Evolutionary conservation across 2,888 invertebrate species (phyloP).

Genomic region (Drosophila pegasa): DNA sequence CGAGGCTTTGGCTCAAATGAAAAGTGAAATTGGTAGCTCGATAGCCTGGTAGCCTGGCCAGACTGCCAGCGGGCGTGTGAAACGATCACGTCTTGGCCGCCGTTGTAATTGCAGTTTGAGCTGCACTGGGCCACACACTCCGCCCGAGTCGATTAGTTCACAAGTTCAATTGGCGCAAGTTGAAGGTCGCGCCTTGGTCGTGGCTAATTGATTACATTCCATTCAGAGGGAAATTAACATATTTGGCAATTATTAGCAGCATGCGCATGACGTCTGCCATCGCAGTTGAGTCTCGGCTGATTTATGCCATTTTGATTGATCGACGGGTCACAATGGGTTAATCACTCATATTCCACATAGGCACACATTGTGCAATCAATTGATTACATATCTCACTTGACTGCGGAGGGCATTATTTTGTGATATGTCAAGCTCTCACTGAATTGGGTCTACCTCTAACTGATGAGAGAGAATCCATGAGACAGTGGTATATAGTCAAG

Average conservation of each 20-base stretch:
- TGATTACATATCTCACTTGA: constrained; percentile 34
- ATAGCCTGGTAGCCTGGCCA: constrained; percentile 8
- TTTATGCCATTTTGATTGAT: constrained; percentile 65
- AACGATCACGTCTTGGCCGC: constrained; percentile 44
- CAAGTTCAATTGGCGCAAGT: constrained; percentile 39
- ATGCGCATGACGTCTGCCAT: constrained; percentile 10
- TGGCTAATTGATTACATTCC: constrained; percentile 65
- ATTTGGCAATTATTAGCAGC: constrained; percentile 64
- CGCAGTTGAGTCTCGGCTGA: constrained; percentile 34
- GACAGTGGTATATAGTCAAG: background rate
- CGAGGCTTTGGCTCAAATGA: constrained; percentile 34
- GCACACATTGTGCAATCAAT: constrained; percentile 12
- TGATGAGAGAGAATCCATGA: too few relatives aligned
- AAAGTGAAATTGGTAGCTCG: constrained; percentile 73
- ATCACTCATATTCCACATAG: constrained; percentile 14
- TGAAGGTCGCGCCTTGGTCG: constrained; percentile 62
- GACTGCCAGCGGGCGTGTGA: constrained; percentile 63
- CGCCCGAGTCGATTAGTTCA: constrained; percentile 40
- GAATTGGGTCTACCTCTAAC: background rate
- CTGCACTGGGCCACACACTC: background rate
- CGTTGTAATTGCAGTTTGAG: constrained; percentile 20
- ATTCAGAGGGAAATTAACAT: constrained; percentile 58
- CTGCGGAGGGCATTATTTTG: background rate
- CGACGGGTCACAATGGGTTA: constrained; percentile 14
- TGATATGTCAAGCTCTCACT: background rate